A percentile compares a stretch with the other conserved stretches of the same genome.
Evolutionary conservation across 2,797 vertebrate genomes (phyloP).

Genomic region (Scarus forsteni): DNA sequence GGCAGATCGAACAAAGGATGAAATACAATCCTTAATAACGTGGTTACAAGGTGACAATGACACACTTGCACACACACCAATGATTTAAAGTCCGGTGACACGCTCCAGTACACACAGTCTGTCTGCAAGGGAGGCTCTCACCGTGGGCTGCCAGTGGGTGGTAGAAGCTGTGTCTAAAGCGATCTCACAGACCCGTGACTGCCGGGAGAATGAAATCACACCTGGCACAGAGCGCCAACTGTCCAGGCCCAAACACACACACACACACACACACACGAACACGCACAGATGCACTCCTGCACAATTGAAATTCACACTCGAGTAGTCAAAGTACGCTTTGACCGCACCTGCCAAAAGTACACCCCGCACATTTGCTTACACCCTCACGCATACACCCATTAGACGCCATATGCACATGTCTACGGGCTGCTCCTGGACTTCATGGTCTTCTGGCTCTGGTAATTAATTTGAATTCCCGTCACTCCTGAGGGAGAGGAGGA

Average conservation of each 20-base stretch:
- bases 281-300: background rate
- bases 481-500: slow-evolving; percentile 41
- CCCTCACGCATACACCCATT: slow-evolving; percentile 7
- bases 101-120: slow-evolving; percentile 13
- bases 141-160: slow-evolving; percentile 55
- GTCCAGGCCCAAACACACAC: slow-evolving; percentile 29
- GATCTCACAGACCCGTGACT: slow-evolving; percentile 72
- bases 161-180: slow-evolving; percentile 67
- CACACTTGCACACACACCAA: slow-evolving; percentile 9
- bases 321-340: slow-evolving; percentile 61
- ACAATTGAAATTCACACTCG: slow-evolving; percentile 49
- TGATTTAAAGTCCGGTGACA: slow-evolving; percentile 31
- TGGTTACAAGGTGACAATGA: slow-evolving; percentile 43
- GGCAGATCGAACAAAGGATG: slow-evolving; percentile 25
- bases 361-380: slow-evolving; percentile 11
- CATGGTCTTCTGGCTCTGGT: slow-evolving; percentile 53
- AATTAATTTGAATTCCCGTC: slow-evolving; percentile 67
- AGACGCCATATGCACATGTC: slow-evolving; percentile 45
- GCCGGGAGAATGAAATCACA: slow-evolving; percentile 72
- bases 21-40: slow-evolving; percentile 34
- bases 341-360: slow-evolving; percentile 27
- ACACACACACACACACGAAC: slow-evolving; percentile 32
- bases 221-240: slow-evolving; percentile 61
- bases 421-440: slow-evolving; percentile 51
- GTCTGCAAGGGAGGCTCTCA: slow-evolving; percentile 37